A percentile compares a stretch with the other conserved stretches of the same genome.
Conservation (phyloP, 2,888 invertebrate species). For the Caenorhabditis imperialis region DNA sequence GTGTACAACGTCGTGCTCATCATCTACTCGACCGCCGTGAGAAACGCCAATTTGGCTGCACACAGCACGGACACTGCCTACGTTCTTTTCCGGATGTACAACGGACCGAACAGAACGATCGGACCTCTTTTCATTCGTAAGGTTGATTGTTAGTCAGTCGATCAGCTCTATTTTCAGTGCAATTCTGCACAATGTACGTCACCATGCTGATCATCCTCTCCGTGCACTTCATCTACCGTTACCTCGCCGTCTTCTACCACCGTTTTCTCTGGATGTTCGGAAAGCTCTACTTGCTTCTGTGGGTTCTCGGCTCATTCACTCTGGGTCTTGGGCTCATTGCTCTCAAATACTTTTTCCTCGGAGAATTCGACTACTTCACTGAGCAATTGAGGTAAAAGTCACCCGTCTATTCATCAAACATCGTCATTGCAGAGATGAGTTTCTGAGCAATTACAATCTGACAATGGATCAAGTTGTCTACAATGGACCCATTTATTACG, state of each 20-base stretch:
- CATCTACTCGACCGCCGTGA: constrained; percentile 19
- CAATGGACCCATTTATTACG: constrained; percentile 45
- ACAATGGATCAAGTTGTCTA: constrained; percentile 40
- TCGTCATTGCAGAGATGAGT: constrained; percentile 17
- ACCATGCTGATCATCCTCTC: constrained; percentile 37
- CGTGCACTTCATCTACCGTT: constrained; percentile 44
- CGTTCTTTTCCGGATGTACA: constrained; percentile 40
- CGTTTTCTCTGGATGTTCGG: constrained; percentile 27
- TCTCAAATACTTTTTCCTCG: constrained; percentile 41
- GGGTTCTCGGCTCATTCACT: constrained; percentile 23
- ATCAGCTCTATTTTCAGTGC: constrained; percentile 14
- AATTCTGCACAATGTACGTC: constrained; percentile 47
- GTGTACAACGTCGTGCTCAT: constrained; percentile 32
- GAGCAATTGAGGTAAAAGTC: constrained; percentile 22
- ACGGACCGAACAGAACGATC: constrained; percentile 31
- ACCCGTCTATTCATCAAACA: no score
- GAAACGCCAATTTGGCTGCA: constrained; percentile 28
- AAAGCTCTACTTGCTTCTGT: constrained; percentile 16
- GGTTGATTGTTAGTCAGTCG: neutral
- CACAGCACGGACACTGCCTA: constrained; percentile 40
- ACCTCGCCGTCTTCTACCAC: constrained; percentile 22
- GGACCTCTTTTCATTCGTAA: constrained; percentile 39
- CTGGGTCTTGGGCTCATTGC: constrained; percentile 22
- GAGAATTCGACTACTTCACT: constrained; percentile 32
- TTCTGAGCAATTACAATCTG: constrained; percentile 26